phyloP scores from a whole-genome alignment of 2,113 vertebrate genomes.

The Pseudopipra pipra region DNA sequence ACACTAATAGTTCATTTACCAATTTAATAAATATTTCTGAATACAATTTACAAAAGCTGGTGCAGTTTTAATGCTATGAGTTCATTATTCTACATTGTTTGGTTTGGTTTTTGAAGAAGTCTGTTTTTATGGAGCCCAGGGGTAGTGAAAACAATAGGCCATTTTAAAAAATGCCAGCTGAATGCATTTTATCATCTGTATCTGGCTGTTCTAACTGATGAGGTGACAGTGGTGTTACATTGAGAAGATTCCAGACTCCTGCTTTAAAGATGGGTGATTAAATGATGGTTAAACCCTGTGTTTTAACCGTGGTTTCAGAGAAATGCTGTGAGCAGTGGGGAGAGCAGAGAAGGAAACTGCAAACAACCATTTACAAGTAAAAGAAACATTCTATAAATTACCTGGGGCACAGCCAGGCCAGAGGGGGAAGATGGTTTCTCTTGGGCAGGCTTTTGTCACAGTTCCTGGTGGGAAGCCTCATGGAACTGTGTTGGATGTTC shows the following conservation, averaged over 20 bases:
- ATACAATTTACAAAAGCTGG: not conserved
- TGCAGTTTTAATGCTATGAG: not conserved
- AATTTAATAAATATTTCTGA: not conserved
- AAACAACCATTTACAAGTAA: not conserved
- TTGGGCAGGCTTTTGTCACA: not conserved
- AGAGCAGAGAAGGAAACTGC: not conserved
- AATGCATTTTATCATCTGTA: not conserved
- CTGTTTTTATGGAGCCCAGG: not conserved
- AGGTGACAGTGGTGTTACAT: not conserved
- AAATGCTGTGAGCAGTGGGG: not conserved
- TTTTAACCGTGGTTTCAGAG: not conserved
- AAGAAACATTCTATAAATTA: not conserved
- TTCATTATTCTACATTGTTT: not conserved
- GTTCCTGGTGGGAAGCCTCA: rapidly evolving
- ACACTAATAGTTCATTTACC: not conserved
- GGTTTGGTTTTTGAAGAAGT: not conserved
- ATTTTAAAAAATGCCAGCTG: not conserved
- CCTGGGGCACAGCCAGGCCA: not conserved
- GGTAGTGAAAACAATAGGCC: not conserved
- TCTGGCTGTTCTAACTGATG: not conserved
- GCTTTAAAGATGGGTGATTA: not conserved
- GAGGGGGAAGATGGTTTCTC: not conserved
- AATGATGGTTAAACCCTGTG: not conserved
- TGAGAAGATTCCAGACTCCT: not conserved
- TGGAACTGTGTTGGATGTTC: rapidly evolving